A percentile compares a stretch with the other conserved stretches of the same genome.
phyloP scores from a whole-genome alignment of 2,888 invertebrate species.

The Branchellion lobata region DNA sequence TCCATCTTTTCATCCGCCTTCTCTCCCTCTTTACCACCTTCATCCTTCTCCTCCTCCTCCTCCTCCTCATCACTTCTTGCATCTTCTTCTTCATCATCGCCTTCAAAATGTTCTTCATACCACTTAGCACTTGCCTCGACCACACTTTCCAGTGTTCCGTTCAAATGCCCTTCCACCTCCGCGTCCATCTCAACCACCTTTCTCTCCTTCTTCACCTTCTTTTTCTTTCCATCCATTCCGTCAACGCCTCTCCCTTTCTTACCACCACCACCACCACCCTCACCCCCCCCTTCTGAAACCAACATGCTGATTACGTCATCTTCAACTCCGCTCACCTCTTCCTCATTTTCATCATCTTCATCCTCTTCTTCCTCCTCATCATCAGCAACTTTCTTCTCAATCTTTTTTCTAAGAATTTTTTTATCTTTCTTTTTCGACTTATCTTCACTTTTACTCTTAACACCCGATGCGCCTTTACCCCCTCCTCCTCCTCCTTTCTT shows the following conservation, averaged over 20 bases:
- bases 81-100: not conserved
- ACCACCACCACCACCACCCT: not conserved
- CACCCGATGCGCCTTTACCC: too few species aligned
- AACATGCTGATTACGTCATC: slow-evolving; percentile 49
- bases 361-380: slow-evolving; percentile 9
- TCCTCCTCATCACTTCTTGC: too few species aligned
- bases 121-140: slow-evolving; percentile 17
- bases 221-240: not conserved
- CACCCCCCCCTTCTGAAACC: slow-evolving; percentile 58
- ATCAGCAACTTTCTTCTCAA: not conserved
- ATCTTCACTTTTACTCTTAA: too few species aligned
- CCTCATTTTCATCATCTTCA: slow-evolving; percentile 28
- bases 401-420: too few species aligned
- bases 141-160: slow-evolving; percentile 1
- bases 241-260: not conserved
- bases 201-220: not conserved
- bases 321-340: not conserved
- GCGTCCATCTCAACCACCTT: not conserved
- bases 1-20: not conserved
- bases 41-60: not conserved
- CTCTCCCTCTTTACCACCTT: not conserved
- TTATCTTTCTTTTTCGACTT: too few species aligned
- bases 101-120: slow-evolving; percentile 24
- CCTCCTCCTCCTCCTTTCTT: not conserved
- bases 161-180: slow-evolving; percentile 3